Conservation (phyloP, 2,888 invertebrate genomes). For the Eupithecia centaureata region DNA sequence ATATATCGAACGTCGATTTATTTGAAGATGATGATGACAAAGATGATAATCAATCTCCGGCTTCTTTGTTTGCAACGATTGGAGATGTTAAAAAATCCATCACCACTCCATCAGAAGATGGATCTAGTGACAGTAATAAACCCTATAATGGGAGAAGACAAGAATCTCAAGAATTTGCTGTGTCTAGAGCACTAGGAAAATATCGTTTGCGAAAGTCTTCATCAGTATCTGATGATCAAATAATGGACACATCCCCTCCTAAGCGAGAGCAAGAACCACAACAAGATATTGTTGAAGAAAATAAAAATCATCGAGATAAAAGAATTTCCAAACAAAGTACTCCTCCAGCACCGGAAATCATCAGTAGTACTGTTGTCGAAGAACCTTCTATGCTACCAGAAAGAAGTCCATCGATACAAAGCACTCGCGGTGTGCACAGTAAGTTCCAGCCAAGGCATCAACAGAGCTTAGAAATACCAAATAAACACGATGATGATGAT, state of each 20-base stretch:
- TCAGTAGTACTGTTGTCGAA: slow-evolving; percentile 71
- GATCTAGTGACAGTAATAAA: slow-evolving; percentile 80
- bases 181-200: slow-evolving; percentile 91
- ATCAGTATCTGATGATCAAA: slow-evolving; percentile 88
- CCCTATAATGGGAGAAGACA: slow-evolving; percentile 88
- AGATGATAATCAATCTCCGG: slow-evolving; percentile 85
- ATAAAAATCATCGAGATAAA: slow-evolving; percentile 61
- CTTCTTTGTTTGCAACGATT: slow-evolving; percentile 88
- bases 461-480: slow-evolving; percentile 92
- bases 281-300: slow-evolving; percentile 59
- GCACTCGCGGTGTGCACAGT: slow-evolving; percentile 82
- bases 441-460: slow-evolving; percentile 88
- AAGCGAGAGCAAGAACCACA: slow-evolving; percentile 61
- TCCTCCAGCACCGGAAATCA: slow-evolving; percentile 71
- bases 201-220: slow-evolving; percentile 90
- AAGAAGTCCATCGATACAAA: slow-evolving; percentile 87
- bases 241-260: slow-evolving; percentile 77
- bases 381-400: slow-evolving; percentile 82
- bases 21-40: slow-evolving; percentile 85
- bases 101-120: slow-evolving; percentile 83
- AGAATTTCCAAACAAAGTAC: slow-evolving; percentile 54
- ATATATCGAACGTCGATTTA: slow-evolving; percentile 83
- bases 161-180: slow-evolving; percentile 94
- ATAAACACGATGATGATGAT: slow-evolving; percentile 91
- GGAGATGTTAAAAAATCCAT: slow-evolving; percentile 88